Evolutionary conservation across 2,888 invertebrate species (phyloP).

Genomic region (Drosophila rubida): DNA sequence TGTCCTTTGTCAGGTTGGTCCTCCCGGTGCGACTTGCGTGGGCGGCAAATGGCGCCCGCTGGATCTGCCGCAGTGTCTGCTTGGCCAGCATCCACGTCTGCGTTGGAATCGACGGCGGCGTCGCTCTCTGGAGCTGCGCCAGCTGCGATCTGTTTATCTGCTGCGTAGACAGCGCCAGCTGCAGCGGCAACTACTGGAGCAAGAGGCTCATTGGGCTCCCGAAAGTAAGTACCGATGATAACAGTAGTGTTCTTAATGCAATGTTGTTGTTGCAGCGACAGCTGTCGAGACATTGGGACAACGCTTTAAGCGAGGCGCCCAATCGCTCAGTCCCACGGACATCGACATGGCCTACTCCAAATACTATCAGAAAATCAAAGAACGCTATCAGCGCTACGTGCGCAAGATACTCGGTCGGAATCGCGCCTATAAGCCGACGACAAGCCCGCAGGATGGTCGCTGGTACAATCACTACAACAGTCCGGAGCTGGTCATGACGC

Average conservation of each 20-base stretch:
- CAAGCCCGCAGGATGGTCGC: slow-evolving; percentile 63
- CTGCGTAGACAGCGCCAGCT: slow-evolving; percentile 74
- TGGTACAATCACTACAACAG: slow-evolving; percentile 74
- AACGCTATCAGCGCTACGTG: slow-evolving; percentile 83
- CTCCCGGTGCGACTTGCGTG: slow-evolving; percentile 97
- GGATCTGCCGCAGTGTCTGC: slow-evolving; percentile 92
- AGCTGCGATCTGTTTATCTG: slow-evolving; percentile 80
- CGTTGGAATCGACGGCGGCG: slow-evolving; percentile 91
- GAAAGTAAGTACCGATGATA: slow-evolving; percentile 28
- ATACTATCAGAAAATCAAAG: slow-evolving; percentile 82
- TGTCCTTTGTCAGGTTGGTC: slow-evolving; percentile 87
- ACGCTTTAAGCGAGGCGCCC: slow-evolving; percentile 51
- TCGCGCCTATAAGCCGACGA: slow-evolving; percentile 48
- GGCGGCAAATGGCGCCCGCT: slow-evolving; percentile 97
- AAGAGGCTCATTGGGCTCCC: slow-evolving; percentile 15
- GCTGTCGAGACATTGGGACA: not conserved
- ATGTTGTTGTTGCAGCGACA: not conserved
- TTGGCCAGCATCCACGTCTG: slow-evolving; percentile 94
- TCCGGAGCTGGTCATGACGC: slow-evolving; percentile 68
- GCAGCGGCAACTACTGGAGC: slow-evolving; percentile 61
- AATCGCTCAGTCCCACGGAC: slow-evolving; percentile 55
- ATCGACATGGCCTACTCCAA: slow-evolving; percentile 81
- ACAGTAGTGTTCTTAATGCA: not conserved
- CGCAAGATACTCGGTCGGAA: slow-evolving; percentile 79
- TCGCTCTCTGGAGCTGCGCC: slow-evolving; percentile 84